Evolutionary conservation across 37 sponge, comb jelly and placozoan genomes (phyloP).

Genomic region (Crambe crambe): DNA sequence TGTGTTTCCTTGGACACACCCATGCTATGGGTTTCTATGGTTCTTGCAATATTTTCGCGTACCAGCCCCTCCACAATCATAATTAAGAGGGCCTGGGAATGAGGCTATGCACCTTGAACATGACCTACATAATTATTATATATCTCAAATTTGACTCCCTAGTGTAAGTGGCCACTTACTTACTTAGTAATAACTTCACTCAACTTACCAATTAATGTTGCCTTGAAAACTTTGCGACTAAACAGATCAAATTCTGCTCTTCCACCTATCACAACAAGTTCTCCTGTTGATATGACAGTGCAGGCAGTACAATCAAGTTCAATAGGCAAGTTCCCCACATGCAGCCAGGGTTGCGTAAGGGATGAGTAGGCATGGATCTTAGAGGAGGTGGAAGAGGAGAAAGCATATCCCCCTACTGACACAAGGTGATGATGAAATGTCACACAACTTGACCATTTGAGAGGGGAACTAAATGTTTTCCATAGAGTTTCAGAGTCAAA

Average conservation of each 20-base stretch:
- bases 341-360: slow-evolving; percentile 28
- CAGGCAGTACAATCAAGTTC: not conserved
- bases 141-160: no score
- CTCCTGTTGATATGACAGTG: not conserved
- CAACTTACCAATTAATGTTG: not conserved
- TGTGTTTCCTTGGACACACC: no score
- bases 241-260: not conserved
- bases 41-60: no score
- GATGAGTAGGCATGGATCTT: slow-evolving; percentile 6
- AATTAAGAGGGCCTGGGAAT: no score
- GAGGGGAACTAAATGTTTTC: not conserved
- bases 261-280: slow-evolving; percentile 1
- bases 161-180: no score
- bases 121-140: no score
- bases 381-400: not conserved
- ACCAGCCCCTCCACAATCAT: no score
- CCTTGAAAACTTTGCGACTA: not conserved
- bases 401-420: slow-evolving; percentile 18
- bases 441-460: not conserved
- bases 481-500: not conserved
- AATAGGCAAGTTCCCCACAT: slow-evolving; percentile 21
- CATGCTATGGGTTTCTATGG: no score
- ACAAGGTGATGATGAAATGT: slow-evolving; percentile 1
- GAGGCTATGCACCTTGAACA: no score
- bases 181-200: no score